These are phyloP conservation scores for Drosophila ustulata DNA, from an alignment of 2,888 invertebrate genomes.

Conservation along the genomic window DNA sequence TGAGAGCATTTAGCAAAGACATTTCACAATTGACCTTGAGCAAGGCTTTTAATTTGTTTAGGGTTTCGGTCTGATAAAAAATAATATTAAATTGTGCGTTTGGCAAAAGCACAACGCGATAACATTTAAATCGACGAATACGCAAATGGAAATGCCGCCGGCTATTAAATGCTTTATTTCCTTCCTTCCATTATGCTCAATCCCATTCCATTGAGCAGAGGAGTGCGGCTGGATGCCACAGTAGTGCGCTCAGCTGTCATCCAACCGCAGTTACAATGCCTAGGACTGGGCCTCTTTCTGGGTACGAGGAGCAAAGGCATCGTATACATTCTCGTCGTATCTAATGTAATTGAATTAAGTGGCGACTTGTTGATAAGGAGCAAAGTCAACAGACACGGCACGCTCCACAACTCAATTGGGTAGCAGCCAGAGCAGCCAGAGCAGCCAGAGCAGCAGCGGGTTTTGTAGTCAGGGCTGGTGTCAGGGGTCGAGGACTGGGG, in stretches of 20 bases:
- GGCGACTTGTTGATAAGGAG: slow-evolving; percentile 80
- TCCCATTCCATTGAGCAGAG: neutral
- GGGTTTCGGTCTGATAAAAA: slow-evolving; percentile 22
- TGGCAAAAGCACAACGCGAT: slow-evolving; percentile 19
- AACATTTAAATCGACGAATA: slow-evolving; percentile 57
- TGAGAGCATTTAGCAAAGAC: slow-evolving; percentile 39
- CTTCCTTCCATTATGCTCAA: slow-evolving; percentile 9
- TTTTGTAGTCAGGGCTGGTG: neutral
- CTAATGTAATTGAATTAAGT: slow-evolving; percentile 81
- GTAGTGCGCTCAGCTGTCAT: slow-evolving; percentile 57
- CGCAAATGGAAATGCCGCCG: slow-evolving; percentile 66
- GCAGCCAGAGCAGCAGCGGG: no score
- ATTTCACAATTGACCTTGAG: slow-evolving; percentile 54
- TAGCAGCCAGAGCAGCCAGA: slow-evolving; percentile 22
- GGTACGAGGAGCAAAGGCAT: neutral
- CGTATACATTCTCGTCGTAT: slow-evolving; percentile 58
- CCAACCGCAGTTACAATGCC: slow-evolving; percentile 52
- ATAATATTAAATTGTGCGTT: slow-evolving; percentile 40
- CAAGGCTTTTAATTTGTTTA: slow-evolving; percentile 41
- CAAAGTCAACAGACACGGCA: slow-evolving; percentile 70
- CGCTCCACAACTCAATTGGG: slow-evolving; percentile 68
- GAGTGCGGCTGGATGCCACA: slow-evolving; percentile 13
- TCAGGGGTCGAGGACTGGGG: slow-evolving; percentile 1
- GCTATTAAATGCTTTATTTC: slow-evolving; percentile 54
- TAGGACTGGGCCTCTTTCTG: slow-evolving; percentile 11